Evolutionary conservation across 2,888 invertebrate species (phyloP).

Genomic region (Terebella lapidaria): DNA sequence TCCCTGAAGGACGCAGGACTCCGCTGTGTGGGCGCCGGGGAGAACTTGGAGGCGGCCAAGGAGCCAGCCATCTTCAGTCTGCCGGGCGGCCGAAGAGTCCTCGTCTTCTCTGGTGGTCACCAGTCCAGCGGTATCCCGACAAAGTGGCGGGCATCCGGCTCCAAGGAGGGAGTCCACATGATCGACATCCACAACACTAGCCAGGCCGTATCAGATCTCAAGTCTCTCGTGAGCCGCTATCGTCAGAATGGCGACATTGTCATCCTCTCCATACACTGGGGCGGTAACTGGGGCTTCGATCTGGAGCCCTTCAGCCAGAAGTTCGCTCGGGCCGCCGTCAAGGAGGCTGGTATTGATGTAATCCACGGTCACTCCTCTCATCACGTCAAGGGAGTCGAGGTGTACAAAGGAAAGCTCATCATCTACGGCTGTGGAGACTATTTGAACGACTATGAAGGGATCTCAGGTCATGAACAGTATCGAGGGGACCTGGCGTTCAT

Average conservation of each 20-base stretch:
- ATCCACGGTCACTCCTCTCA: conserved; percentile 28
- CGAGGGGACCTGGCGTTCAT: conserved; percentile 20
- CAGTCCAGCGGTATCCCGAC: conserved; percentile 20
- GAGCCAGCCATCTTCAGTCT: conserved; percentile 19
- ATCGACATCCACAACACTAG: conserved; percentile 3
- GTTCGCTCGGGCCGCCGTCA: conserved; percentile 24
- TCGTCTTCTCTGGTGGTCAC: conserved; percentile 24
- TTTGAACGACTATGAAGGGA: conserved; percentile 27
- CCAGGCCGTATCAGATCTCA: conserved; percentile 8
- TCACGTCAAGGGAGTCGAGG: conserved; percentile 26
- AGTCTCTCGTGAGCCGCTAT: conserved; percentile 2
- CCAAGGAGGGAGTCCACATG: conserved; percentile 18
- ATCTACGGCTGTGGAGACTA: conserved; percentile 29
- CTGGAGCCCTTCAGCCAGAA: conserved; percentile 5
- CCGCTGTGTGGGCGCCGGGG: conserved; percentile 13
- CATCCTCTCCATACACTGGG: conserved; percentile 27
- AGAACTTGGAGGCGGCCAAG: conserved; percentile 13
- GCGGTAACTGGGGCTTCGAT: conserved; percentile 27
- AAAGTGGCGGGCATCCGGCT: conserved; percentile 17
- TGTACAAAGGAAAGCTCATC: conserved; percentile 26
- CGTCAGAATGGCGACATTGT: conserved; percentile 18
- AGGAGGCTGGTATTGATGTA: conserved; percentile 22
- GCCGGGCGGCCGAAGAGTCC: conserved; percentile 14
- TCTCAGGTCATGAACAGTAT: conserved; percentile 17
- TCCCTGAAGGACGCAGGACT: conserved; percentile 18